Conservation (phyloP, 2,113 vertebrate genomes). For the Platanista minor region DNA sequence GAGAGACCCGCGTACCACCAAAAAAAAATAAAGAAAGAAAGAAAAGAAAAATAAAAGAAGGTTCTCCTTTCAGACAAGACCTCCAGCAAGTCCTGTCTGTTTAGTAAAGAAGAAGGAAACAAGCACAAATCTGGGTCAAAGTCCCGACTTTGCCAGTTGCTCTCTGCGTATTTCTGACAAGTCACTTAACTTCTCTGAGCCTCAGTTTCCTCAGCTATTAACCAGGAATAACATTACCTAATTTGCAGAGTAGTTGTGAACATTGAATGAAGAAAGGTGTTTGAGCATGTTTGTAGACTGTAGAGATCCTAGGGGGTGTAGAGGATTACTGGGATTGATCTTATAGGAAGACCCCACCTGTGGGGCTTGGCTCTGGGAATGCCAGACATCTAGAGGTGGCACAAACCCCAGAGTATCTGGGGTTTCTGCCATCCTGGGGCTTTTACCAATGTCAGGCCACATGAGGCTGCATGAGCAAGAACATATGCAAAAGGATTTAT, state of each 20-base stretch:
- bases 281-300: background rate
- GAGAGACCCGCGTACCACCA: no score
- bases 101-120: background rate
- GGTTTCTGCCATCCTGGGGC: background rate
- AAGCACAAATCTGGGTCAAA: background rate
- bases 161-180: background rate
- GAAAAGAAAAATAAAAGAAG: no score
- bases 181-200: background rate
- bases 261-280: background rate
- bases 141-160: background rate
- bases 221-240: background rate
- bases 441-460: background rate
- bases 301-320: background rate
- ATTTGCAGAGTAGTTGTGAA: background rate
- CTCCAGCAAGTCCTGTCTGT: background rate
- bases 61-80: background rate
- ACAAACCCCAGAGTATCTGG: background rate
- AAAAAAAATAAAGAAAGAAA: no score
- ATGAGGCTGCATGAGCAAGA: background rate
- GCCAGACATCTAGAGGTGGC: background rate
- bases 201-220: background rate
- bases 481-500: background rate
- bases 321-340: background rate
- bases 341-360: background rate
- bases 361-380: background rate